Base-by-base conservation (phyloP, 2,888 invertebrate genomes). In the Matsumyia berberina region DNA sequence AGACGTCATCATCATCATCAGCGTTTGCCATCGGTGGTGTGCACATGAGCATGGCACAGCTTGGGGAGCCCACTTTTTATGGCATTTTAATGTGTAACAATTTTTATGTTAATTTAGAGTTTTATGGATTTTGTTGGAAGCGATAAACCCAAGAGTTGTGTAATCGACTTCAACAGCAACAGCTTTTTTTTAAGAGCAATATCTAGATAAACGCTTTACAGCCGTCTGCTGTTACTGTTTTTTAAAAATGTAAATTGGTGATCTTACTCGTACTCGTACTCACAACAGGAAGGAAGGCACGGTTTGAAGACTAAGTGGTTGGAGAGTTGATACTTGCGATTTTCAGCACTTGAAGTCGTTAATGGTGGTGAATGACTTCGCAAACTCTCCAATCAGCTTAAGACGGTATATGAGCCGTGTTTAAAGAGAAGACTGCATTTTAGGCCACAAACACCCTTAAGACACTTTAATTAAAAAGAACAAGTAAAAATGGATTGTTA, bases 41-140 rank as follows among this genome's bases (percentile, higher is more conserved):
- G 17, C 35, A 37, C 24, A 57, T 39, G 19, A n/a, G 15, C 15
- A 17, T 4, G 17, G 31, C 49, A 51, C 53, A 66, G 12, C 37
- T 29, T 53, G 31, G 35, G 24, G 24, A 12, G 42, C 17, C 49
- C 7, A 33, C 8, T 46, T 35, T 42, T 73, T 64, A 74, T 74
- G 31, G 46, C n/a, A 29, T 66, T 74, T 74, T 74, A 53, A 55
- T 74, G 57, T 66, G 46, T 35, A 57, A 57, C 58, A 39, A 46
- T 58, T 58, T 74, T 57, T 64, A 55, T 64, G 62, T 55, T 62
- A 62, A 73, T 51, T 64, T 55, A 15, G 15, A 62, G 35, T 74
- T 73, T 73, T 57, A 57, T 66, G 57, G n/a, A 12, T 74, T 74
- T 17, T 6, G n/a, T 19, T 8, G 17, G 49, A 76, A 76, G 33